Evolutionary conservation across 2,113 vertebrate species (phyloP).

Genomic region (Balaenoptera acutorostrata): DNA sequence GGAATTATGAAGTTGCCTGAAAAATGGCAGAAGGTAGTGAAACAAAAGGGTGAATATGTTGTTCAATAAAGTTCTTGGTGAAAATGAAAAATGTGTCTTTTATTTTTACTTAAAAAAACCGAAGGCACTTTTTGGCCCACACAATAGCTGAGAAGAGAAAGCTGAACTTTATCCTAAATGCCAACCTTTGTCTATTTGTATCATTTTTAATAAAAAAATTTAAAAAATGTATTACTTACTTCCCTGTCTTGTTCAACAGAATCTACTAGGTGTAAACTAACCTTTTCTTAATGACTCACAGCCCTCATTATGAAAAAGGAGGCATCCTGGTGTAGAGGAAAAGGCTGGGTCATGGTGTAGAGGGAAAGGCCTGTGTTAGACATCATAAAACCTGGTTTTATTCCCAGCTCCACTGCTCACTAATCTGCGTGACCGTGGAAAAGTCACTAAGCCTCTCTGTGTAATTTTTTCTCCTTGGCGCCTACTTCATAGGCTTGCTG

Average conservation of each 20-base stretch:
- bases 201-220: not conserved
- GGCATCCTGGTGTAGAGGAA: not conserved
- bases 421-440: not conserved
- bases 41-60: no score
- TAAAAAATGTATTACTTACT: not conserved
- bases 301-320: not conserved
- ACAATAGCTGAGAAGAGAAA: not conserved
- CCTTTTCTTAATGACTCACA: slow-evolving; percentile 59
- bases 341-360: no score
- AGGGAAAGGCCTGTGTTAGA: not conserved
- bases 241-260: slow-evolving; percentile 4
- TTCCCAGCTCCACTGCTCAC: not conserved
- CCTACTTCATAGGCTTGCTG: not conserved
- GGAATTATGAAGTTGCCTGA: no score
- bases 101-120: no score
- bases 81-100: no score
- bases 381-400: not conserved
- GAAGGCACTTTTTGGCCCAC: no score
- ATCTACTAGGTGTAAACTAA: not conserved
- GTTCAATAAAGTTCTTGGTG: no score
- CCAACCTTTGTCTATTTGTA: not conserved
- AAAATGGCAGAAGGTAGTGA: no score
- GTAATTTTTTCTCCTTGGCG: not conserved
- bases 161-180: slow-evolving; percentile 31
- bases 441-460: not conserved